Evolutionary conservation across 2,113 vertebrate species (phyloP), one percentile per base, ranked within the genome.

Genomic region (Leptobrachium ailaonicum): DNA sequence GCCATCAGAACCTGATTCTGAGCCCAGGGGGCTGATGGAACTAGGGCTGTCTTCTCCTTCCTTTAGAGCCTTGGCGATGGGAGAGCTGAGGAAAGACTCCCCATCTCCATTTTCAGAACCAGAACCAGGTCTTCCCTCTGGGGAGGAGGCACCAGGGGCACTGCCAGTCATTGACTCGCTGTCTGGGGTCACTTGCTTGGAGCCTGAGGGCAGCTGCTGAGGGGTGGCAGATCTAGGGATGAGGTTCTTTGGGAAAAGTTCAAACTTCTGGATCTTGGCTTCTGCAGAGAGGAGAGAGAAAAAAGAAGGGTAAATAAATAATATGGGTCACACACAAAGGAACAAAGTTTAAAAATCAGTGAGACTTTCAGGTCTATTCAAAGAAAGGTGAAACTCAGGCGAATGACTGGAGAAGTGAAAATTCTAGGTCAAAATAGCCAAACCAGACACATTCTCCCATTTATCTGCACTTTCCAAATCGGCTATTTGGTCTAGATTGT

Each of bases 81-180:
- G 92, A 2, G 97, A 97, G 85, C 90, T 92, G 32, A 96, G 89
- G 74, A 96, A 95, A 2, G 96, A 95, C 80, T 97, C 96, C 43
- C 95, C 96, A 84, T 96, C 94, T 40, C 97, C 97, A 76, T 98
- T 98, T 89, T 98, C 97, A 0, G 97, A 99, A 13, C 95, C 94
- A 1, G 96, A 98, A 81, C 96, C 95, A 1, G 95, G 95, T 2
- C 95, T 95, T 69, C 90, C 91, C 20, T 99, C 97, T 0, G 97
- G 97, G 42, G 97, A 97, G 0, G 96, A 98, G 42, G 96, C 94
- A 79, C 96, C 96, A 8, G 79, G 82, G 0, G 79, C 75, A 32
- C 82, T 83, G 13, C 83, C 82, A 4, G 96, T 94, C 32, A 88
- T 95, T 6, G 95, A 94, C 86, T 98, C 96, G 8, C 93, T 92